Percentiles rank a stretch among this genome's conserved stretches.
These are phyloP conservation scores for Leptatherina wallacei DNA, from an alignment of 2,797 vertebrate genomes.

Conservation along the genomic window DNA sequence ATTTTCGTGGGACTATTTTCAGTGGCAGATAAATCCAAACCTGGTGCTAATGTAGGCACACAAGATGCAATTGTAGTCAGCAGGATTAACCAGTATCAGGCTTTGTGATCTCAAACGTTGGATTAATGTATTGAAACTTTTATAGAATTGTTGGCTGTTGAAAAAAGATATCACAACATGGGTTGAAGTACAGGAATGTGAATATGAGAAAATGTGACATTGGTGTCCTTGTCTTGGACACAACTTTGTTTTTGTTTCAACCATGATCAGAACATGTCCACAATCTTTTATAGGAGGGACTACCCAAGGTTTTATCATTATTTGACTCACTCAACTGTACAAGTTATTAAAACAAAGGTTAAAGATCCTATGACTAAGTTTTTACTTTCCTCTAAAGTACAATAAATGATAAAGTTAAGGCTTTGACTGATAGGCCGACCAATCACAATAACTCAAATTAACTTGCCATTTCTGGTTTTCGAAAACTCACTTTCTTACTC, in stretches of 20 bases:
- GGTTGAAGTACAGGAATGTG: background rate
- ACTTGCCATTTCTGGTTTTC: slow-evolving; percentile 7
- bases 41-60: background rate
- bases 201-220: background rate
- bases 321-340: slow-evolving; percentile 22
- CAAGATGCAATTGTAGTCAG: background rate
- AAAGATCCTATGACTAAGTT: slow-evolving; percentile 36
- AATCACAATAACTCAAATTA: slow-evolving; percentile 40
- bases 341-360: slow-evolving; percentile 27
- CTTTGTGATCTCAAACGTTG: background rate
- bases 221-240: background rate
- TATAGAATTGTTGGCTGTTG: background rate
- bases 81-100: background rate
- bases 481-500: slow-evolving; percentile 14
- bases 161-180: background rate
- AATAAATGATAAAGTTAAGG: slow-evolving; percentile 8
- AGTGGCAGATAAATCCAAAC: background rate
- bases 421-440: slow-evolving; percentile 28
- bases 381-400: slow-evolving; percentile 15
- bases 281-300: slow-evolving; percentile 12
- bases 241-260: background rate
- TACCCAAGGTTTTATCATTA: background rate
- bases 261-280: background rate
- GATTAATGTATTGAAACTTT: background rate
- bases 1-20: background rate